Base-by-base conservation (phyloP, 2,797 vertebrate genomes). In the Phrynocephalus guinanensis region DNA sequence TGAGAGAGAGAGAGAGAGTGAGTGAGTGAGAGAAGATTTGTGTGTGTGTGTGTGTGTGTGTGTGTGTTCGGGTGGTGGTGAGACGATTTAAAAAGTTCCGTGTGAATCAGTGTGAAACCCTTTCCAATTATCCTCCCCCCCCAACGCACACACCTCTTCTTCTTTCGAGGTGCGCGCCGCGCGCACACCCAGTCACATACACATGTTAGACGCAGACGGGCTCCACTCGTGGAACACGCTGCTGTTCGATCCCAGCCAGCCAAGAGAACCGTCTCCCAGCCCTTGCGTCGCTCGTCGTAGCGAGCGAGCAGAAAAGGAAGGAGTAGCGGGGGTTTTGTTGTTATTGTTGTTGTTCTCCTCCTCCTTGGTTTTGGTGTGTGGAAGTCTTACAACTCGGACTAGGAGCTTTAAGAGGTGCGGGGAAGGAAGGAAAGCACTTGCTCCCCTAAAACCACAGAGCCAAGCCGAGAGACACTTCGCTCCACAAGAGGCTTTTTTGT, bases 81-180 rank as follows among this genome's bases (percentile, higher is more conserved):
- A 98, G 97, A 98, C 98, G 95, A 96, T 97, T 97, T 93, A 92
- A 96, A 97, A 98, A 98, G 97, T 98, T 99, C 97, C 97, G 96
- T 97, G 97, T 97, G 95, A 98, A 97, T 99, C 97, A 97, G 96
- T 97, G 97, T 97, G 95, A 98, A 97, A 98, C 95, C 94, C 94
- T 95, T 94, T 90, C 91, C 93, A 93, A 87, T 94, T 77, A 94
- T 95, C 90, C 76, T 94, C 82, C 91, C 3, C 22, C 20, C 38
- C 8, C 38, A 44, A 44, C 38, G 38, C 38, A 44, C 38, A 10
- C 6, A 68, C 92, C 28, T 52, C 28, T 52, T 94, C 95, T 93
- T 89, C 80, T 78, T 81, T 86, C 56, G 30, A 6, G 87, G 87
- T 28, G 84, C 16, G n/a, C 66, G 67, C 84, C 75, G 0, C 24